Percentiles rank a stretch among this genome's conserved stretches.
Conservation (phyloP, 2,113 vertebrate species). For the Xyliphius kryptos region DNA sequence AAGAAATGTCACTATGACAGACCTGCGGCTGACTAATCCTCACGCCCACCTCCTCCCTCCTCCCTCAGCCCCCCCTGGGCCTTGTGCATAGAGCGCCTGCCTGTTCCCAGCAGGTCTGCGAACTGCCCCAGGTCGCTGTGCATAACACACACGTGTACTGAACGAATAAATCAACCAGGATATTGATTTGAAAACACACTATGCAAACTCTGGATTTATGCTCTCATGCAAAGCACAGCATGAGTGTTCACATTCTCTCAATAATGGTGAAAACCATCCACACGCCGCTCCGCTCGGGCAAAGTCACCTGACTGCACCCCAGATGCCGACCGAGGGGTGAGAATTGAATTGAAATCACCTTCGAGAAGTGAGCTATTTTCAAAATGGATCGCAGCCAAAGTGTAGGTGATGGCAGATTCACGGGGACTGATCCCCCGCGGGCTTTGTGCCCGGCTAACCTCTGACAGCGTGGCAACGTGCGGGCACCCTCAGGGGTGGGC, state of each 20-base stretch:
- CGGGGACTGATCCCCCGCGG: constrained; percentile 64
- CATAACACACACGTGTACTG: constrained; percentile 14
- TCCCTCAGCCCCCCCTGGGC: constrained; percentile 30
- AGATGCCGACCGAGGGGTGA: constrained; percentile 87
- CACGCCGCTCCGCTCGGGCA: constrained; percentile 39
- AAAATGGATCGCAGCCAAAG: constrained; percentile 72
- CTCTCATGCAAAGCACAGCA: no score
- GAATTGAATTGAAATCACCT: constrained; percentile 99
- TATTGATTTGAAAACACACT: not conserved
- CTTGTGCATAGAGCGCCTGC: constrained; percentile 36
- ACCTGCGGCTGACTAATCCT: constrained; percentile 61
- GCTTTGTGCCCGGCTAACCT: constrained; percentile 66
- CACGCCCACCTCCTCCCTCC: constrained; percentile 19
- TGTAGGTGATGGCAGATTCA: constrained; percentile 40
- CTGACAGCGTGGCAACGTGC: constrained; percentile 57
- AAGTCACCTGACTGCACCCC: constrained; percentile 69
- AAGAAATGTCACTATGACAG: constrained; percentile 71
- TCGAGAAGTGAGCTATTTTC: constrained; percentile 79
- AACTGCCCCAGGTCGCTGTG: constrained; percentile 30
- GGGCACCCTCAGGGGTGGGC: constrained; percentile 51
- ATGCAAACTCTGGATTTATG: not conserved
- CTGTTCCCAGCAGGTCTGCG: constrained; percentile 47
- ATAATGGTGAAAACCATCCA: constrained; percentile 22
- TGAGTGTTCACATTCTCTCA: not conserved
- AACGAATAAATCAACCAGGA: constrained; percentile 10